Percentiles rank a stretch among this genome's conserved stretches.
phyloP scores from a whole-genome alignment of 2,888 invertebrate genomes.

The Rutpela maculata region DNA sequence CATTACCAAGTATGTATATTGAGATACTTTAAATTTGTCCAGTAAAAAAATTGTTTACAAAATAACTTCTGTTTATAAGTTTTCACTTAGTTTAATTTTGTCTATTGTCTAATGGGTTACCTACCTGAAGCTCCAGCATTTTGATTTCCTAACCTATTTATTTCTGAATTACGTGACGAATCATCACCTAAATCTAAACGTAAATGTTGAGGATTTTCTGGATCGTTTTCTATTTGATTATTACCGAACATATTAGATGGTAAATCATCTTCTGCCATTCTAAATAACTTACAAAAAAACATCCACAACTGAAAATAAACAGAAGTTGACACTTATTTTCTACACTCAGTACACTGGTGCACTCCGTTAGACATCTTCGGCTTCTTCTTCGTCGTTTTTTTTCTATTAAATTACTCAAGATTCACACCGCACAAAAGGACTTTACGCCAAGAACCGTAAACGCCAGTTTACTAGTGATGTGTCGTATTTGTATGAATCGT shows the following conservation, averaged over 20 bases:
- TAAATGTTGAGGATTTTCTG: constrained; percentile 58
- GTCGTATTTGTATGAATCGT: too few species aligned
- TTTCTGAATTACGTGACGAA: constrained; percentile 59
- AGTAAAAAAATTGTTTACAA: too few species aligned
- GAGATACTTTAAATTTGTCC: too few species aligned
- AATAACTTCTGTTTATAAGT: neutral
- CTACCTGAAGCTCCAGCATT: constrained; percentile 60
- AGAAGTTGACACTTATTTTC: constrained; percentile 33
- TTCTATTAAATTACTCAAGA: too few species aligned
- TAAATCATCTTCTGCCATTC: constrained; percentile 58
- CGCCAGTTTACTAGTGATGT: too few species aligned
- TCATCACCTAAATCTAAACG: constrained; percentile 66
- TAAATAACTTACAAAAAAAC: constrained; percentile 47
- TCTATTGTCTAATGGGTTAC: constrained; percentile 37
- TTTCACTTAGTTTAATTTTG: neutral
- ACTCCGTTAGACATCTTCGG: neutral
- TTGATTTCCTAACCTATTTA: constrained; percentile 64
- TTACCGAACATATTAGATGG: constrained; percentile 49
- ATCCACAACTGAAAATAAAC: constrained; percentile 47
- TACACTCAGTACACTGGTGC: too few species aligned
- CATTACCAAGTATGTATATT: too few species aligned
- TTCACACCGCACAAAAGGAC: too few species aligned
- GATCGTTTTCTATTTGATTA: constrained; percentile 53
- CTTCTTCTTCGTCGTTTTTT: neutral
- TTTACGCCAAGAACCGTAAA: too few species aligned